Evolutionary conservation across 2,797 vertebrate genomes (phyloP).

Genomic region (Naso thynnoides): DNA sequence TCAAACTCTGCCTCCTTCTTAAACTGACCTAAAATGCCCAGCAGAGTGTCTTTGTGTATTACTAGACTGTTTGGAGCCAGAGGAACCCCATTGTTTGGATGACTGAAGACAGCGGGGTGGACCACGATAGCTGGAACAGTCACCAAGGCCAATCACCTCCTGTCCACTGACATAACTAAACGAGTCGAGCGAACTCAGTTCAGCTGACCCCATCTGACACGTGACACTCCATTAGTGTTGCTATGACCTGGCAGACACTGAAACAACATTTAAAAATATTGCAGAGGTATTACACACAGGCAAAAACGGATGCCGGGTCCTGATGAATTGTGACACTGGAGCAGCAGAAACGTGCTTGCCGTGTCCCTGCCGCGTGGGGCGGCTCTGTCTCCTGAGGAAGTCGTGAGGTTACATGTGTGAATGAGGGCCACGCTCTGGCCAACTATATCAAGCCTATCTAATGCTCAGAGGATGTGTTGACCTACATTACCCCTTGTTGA

Average conservation of each 20-base stretch:
- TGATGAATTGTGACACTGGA: conserved; percentile 55
- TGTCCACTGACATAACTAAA: conserved; percentile 59
- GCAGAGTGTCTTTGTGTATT: conserved; percentile 39
- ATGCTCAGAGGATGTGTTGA: conserved; percentile 79
- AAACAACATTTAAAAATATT: conserved; percentile 59
- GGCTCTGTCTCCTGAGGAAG: conserved; percentile 47
- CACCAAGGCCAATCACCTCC: conserved; percentile 53
- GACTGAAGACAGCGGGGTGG: conserved; percentile 33
- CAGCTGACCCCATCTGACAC: conserved; percentile 59
- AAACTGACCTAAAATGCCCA: conserved; percentile 35
- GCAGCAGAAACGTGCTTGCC: conserved; percentile 20
- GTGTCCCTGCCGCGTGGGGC: conserved; percentile 38
- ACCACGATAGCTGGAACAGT: conserved; percentile 42
- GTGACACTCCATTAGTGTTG: conserved; percentile 64
- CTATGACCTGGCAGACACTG: conserved; percentile 57
- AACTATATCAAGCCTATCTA: conserved; percentile 59
- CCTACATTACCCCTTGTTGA: conserved; percentile 82
- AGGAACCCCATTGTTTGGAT: conserved; percentile 61
- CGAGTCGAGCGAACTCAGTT: conserved; percentile 51
- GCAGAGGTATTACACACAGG: conserved; percentile 48
- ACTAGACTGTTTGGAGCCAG: conserved; percentile 61
- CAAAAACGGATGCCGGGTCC: conserved; percentile 16
- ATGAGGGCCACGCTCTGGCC: conserved; percentile 58
- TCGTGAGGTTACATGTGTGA: conserved; percentile 58
- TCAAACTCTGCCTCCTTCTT: conserved; percentile 22